Conservation (phyloP, 2,113 vertebrate genomes). For the Apistogramma diplotaenia region DNA sequence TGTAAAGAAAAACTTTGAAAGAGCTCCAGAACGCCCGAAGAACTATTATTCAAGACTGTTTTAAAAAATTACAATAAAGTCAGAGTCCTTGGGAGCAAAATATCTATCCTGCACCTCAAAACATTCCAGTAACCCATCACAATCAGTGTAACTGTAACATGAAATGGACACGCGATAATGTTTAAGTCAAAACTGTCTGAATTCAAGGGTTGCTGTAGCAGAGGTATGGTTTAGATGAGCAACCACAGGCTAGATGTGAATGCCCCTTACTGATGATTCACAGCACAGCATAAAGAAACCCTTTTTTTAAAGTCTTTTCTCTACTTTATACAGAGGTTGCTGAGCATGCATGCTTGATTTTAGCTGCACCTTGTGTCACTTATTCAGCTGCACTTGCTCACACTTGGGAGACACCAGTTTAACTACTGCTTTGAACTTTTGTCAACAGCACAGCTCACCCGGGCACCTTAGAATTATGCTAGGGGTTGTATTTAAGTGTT, state of each 20-base stretch:
- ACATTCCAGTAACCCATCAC: neutral
- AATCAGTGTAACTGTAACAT: neutral
- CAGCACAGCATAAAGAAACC: neutral
- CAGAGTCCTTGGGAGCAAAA: neutral
- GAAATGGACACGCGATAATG: neutral
- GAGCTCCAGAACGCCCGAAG: neutral
- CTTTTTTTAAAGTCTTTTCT: neutral
- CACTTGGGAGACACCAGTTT: slow-evolving; percentile 3
- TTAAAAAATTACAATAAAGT: neutral
- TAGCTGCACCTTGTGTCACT: slow-evolving; percentile 1
- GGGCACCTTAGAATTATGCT: neutral
- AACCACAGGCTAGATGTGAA: neutral
- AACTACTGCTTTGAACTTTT: slow-evolving; percentile 17
- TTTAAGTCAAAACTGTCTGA: neutral
- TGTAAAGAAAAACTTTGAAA: neutral
- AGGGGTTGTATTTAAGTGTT: slow-evolving; percentile 14
- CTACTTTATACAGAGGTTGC: neutral
- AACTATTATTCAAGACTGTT: too few relatives aligned
- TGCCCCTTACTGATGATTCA: neutral
- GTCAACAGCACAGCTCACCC: neutral
- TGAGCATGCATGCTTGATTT: neutral
- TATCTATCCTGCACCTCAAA: neutral
- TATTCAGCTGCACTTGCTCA: neutral
- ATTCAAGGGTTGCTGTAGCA: neutral
- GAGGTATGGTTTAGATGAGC: neutral